These are phyloP conservation scores for Drosophila sp. DNA, from an alignment of 1,140 invertebrate genomes.

Conservation along the genomic window DNA sequence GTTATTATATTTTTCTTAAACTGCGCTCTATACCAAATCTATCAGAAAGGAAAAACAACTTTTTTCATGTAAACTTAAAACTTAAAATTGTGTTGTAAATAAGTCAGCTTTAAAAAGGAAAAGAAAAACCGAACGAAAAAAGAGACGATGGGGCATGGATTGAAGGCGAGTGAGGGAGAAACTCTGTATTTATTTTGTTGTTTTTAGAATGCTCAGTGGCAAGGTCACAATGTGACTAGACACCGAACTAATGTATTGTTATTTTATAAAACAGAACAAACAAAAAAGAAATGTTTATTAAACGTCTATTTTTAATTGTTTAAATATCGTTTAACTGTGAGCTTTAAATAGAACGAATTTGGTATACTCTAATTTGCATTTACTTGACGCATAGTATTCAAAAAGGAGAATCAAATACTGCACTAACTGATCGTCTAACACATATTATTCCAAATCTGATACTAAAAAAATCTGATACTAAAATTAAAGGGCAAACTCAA, in stretches of 20 bases:
- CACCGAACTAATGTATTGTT: constrained; percentile 58
- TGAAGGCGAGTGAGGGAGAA: neutral
- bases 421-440: too few relatives aligned
- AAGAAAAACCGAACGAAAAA: neutral
- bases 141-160: constrained; percentile 11
- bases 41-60: constrained; percentile 53
- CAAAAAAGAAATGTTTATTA: neutral
- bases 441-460: too few relatives aligned
- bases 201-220: constrained; percentile 26
- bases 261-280: constrained; percentile 23
- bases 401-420: too few relatives aligned
- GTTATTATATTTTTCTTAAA: constrained; percentile 56
- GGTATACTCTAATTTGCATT: neutral
- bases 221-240: constrained; percentile 45
- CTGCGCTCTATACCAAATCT: constrained; percentile 80
- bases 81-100: constrained; percentile 58
- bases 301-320: constrained; percentile 3
- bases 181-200: constrained; percentile 50
- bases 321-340: neutral
- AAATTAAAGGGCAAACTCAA: too few relatives aligned
- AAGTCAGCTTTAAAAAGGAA: constrained; percentile 67
- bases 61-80: constrained; percentile 58
- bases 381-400: too few relatives aligned
- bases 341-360: neutral
- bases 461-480: too few relatives aligned